Percentiles rank a stretch among this genome's conserved stretches.
phyloP scores from a whole-genome alignment of 1,140 invertebrate genomes.

The Aphelenchoides besseyi region DNA sequence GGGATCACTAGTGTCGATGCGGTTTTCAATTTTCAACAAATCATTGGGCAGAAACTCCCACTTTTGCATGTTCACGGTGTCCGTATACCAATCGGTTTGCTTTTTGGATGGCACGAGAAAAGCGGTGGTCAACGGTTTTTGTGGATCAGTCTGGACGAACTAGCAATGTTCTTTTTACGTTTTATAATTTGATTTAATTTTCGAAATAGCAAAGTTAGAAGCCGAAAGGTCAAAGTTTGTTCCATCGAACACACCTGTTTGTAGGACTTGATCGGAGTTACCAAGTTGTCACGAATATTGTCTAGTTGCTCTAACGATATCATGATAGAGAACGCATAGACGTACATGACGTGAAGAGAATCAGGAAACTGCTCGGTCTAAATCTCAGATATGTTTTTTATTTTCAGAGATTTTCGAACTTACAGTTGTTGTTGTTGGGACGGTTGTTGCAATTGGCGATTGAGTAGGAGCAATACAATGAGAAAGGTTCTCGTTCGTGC shows the following conservation, averaged over 20 bases:
- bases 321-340: conserved; percentile 20
- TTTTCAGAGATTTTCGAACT: too few relatives aligned
- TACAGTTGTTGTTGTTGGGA: conserved; percentile 13
- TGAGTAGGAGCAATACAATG: conserved; percentile 20
- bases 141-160: background rate
- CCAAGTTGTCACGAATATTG: conserved; percentile 6
- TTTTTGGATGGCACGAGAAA: background rate
- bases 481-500: conserved; percentile 9
- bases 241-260: conserved; percentile 16
- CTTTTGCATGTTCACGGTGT: background rate
- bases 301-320: conserved; percentile 5
- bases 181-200: background rate
- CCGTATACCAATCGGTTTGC: background rate
- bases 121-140: background rate
- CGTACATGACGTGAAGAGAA: conserved; percentile 18
- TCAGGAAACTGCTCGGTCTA: background rate
- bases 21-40: background rate
- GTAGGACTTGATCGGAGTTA: background rate
- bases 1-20: conserved; percentile 18
- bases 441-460: conserved; percentile 15
- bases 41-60: conserved; percentile 7
- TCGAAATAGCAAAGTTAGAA: too few relatives aligned
- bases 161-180: conserved; percentile 13
- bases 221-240: too few relatives aligned
- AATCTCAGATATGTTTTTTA: conserved; percentile 2